Percentiles rank a stretch among this genome's conserved stretches.
Evolutionary conservation across 2,797 vertebrate genomes (phyloP).

Genomic region (Hydrophis major): DNA sequence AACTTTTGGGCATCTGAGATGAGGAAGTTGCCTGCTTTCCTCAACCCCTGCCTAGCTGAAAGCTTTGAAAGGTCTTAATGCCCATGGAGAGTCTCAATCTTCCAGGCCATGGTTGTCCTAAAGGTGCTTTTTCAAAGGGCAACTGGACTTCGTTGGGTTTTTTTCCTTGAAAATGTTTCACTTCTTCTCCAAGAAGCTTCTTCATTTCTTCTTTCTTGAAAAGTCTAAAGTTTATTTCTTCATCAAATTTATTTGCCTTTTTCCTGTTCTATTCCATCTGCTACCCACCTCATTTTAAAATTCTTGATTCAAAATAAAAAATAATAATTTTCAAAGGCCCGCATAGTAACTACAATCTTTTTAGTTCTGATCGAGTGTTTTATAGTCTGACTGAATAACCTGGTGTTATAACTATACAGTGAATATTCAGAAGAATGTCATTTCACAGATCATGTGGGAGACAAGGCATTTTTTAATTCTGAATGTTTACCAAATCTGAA

Average conservation of each 20-base stretch:
- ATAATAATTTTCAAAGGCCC: not conserved
- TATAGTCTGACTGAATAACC: not conserved
- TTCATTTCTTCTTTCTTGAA: not conserved
- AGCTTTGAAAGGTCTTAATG: not conserved
- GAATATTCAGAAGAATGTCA: not conserved
- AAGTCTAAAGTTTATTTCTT: not conserved
- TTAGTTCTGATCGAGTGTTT: not conserved
- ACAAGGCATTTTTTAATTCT: not conserved
- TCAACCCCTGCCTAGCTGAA: not conserved
- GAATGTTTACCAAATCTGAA: not conserved
- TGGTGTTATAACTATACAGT: not conserved
- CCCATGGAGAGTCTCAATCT: not conserved
- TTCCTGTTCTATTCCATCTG: not conserved
- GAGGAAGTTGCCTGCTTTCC: not conserved
- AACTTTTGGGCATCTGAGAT: not conserved
- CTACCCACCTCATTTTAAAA: not conserved
- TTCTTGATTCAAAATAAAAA: not conserved
- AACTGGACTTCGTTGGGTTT: not conserved
- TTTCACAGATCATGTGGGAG: not conserved
- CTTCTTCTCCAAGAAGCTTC: not conserved
- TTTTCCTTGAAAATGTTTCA: not conserved
- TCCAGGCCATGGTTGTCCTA: not conserved
- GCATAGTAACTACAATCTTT: not conserved
- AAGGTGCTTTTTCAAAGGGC: not conserved
- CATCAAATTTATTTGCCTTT: not conserved